Evolutionary conservation across 1,140 invertebrate genomes (phyloP).

Genomic region (Caenorhabditis tropicalis): DNA sequence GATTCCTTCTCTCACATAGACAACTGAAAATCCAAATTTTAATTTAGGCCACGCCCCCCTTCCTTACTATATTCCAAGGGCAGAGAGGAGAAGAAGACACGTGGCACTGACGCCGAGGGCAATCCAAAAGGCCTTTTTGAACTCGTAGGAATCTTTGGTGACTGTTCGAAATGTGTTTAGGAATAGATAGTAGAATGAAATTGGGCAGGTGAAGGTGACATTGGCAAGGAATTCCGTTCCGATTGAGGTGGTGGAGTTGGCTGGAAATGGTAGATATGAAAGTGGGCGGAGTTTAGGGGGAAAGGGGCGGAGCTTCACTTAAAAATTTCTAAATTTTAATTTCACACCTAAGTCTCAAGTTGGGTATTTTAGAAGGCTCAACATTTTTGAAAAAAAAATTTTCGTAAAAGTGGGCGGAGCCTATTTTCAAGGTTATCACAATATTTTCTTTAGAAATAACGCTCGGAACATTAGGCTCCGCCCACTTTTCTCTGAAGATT

Average conservation of each 20-base stretch:
- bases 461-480: no score
- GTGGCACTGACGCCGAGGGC: background rate
- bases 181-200: background rate
- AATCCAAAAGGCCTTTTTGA: background rate
- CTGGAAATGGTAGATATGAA: background rate
- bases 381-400: no score
- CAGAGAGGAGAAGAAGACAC: background rate
- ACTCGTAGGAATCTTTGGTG: background rate
- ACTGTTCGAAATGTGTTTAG: background rate
- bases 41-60: no score
- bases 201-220: background rate
- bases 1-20: background rate
- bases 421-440: no score
- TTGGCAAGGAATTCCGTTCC: background rate
- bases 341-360: no score
- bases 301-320: background rate
- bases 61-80: background rate
- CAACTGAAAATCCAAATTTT: background rate
- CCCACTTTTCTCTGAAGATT: no score
- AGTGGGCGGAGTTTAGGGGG: no score
- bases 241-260: background rate
- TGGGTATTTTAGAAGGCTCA: background rate
- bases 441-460: no score
- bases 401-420: no score
- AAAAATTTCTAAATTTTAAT: background rate